Evolutionary conservation across 1,140 invertebrate genomes (phyloP).

Genomic region (Chelonus insularis): DNA sequence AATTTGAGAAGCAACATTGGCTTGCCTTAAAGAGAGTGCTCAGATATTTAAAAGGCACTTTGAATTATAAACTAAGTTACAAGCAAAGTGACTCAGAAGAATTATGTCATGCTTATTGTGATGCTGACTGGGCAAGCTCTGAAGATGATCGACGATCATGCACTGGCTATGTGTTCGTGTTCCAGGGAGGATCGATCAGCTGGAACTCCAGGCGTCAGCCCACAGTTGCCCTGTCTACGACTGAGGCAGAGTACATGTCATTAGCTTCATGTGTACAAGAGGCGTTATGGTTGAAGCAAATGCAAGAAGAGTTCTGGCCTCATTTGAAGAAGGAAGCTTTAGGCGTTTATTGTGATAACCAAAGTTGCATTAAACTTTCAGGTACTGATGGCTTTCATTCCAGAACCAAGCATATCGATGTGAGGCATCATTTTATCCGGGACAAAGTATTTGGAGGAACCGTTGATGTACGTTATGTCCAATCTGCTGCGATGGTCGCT

Average conservation of each 20-base stretch:
- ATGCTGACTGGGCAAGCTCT: conserved; percentile 41
- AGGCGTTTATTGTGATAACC: conserved; percentile 34
- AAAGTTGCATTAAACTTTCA: conserved; percentile 34
- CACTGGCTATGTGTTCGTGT: conserved; percentile 39
- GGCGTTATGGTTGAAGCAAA: conserved; percentile 34
- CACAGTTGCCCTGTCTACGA: conserved; percentile 46
- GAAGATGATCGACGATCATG: conserved; percentile 26
- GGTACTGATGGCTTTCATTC: conserved; percentile 25
- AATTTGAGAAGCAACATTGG: conserved; percentile 35
- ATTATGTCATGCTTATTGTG: conserved; percentile 31
- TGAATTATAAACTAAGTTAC: conserved; percentile 23
- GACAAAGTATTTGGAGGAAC: neutral
- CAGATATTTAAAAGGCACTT: conserved; percentile 36
- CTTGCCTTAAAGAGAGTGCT: conserved; percentile 36
- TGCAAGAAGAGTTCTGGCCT: conserved; percentile 23
- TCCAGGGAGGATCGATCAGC: conserved; percentile 33
- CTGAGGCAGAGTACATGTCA: conserved; percentile 50
- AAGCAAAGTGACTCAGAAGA: neutral
- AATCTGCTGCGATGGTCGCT: too few species aligned
- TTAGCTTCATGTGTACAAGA: conserved; percentile 32
- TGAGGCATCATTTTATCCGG: conserved; percentile 26
- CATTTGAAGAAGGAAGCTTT: neutral
- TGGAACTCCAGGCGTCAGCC: conserved; percentile 46
- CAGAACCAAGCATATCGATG: conserved; percentile 41
- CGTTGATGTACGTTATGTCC: too few species aligned